Conservation (phyloP, 2,797 vertebrate genomes). For the Valencia hispanica region DNA sequence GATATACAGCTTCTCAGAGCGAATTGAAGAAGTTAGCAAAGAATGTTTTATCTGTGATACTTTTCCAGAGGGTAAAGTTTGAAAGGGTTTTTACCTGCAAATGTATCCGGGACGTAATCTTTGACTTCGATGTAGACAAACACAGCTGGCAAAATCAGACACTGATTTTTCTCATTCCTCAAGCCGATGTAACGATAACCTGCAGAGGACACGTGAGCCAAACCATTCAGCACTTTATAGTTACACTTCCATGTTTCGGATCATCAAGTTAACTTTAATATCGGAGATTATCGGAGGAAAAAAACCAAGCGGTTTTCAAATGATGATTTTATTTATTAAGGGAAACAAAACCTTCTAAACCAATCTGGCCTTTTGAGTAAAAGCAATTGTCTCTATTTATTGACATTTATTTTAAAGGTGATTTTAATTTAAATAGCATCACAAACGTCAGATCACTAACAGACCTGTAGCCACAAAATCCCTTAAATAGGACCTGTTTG, state of each 20-base stretch:
- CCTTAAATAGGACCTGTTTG: not conserved
- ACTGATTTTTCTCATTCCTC: constrained; percentile 94
- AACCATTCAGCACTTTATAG: not conserved
- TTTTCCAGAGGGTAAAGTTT: not conserved
- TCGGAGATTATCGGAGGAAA: too few species aligned
- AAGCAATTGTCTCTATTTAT: not conserved
- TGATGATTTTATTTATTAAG: not conserved
- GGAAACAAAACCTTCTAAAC: not conserved
- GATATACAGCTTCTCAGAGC: not conserved
- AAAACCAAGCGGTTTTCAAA: not conserved
- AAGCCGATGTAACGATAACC: constrained; percentile 96
- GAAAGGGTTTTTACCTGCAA: constrained; percentile 84
- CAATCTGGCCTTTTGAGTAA: not conserved
- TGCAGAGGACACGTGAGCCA: constrained; percentile 46
- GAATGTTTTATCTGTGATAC: not conserved
- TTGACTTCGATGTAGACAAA: constrained; percentile 98
- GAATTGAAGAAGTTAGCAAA: not conserved
- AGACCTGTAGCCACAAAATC: not conserved
- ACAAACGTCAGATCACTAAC: too few species aligned
- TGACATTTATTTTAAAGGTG: not conserved
- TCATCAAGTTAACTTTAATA: not conserved
- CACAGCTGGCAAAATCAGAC: constrained; percentile 89
- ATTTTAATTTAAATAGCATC: not conserved
- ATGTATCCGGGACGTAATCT: constrained; percentile 97
- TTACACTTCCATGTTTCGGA: not conserved